Conservation (phyloP, 92 coral and sea anemone genomes). For the Epizoanthus fatuus region DNA sequence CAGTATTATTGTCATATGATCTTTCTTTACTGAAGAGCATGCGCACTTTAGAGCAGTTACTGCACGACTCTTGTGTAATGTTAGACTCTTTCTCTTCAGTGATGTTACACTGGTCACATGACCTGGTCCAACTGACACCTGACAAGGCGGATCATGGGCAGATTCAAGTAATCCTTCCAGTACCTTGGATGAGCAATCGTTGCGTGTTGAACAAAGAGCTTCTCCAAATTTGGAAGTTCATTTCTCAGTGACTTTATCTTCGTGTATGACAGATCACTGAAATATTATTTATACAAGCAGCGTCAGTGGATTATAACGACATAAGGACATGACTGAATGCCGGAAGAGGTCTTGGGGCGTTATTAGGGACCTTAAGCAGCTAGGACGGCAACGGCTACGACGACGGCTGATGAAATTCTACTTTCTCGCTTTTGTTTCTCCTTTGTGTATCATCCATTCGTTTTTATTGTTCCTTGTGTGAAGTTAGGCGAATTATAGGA, state of each 20-base stretch:
- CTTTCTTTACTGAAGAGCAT: background rate
- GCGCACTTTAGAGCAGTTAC: background rate
- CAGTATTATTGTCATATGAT: background rate
- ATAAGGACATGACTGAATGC: too few species aligned
- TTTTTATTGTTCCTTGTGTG: too few species aligned
- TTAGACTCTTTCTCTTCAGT: background rate
- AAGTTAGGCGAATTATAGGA: too few species aligned
- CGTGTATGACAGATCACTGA: background rate
- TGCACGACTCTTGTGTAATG: background rate
- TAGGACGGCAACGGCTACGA: too few species aligned
- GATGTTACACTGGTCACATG: background rate
- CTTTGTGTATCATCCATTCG: too few species aligned
- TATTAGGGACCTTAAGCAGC: too few species aligned
- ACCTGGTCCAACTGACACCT: background rate
- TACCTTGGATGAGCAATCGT: background rate
- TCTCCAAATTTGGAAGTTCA: background rate
- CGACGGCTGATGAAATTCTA: too few species aligned
- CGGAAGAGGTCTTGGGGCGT: too few species aligned
- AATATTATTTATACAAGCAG: background rate
- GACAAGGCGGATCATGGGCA: background rate
- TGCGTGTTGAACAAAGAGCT: background rate
- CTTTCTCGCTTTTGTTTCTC: too few species aligned
- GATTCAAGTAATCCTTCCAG: background rate
- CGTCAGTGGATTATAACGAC: background rate
- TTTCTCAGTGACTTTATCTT: background rate